phyloP scores from a whole-genome alignment of 1,140 invertebrate species.

The Thaumatotibia leucotreta region DNA sequence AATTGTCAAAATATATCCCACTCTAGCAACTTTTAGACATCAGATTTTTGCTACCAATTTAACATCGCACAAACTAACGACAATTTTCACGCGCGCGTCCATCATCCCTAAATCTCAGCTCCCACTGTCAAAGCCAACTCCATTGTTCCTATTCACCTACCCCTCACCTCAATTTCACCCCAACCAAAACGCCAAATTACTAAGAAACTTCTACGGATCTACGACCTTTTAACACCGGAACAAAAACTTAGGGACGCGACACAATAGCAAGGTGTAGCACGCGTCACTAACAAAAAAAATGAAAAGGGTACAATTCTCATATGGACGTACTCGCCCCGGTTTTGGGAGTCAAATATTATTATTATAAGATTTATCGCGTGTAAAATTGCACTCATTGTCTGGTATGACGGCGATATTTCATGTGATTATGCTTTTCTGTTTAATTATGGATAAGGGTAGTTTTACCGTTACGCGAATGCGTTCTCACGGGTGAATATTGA shows the following conservation, averaged over 20 bases:
- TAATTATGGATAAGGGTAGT: neutral
- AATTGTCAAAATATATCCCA: too few species aligned
- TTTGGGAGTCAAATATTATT: conserved; percentile 15
- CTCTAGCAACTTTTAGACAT: too few species aligned
- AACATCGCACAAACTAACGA: neutral
- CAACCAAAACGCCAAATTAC: neutral
- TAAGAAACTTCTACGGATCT: neutral
- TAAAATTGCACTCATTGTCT: conserved; percentile 14
- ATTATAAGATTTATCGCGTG: conserved; percentile 14
- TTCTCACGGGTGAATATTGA: conserved; percentile 1
- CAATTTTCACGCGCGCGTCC: neutral
- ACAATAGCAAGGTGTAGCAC: neutral
- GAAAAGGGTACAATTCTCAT: neutral
- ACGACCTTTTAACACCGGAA: neutral
- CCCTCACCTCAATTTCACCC: neutral
- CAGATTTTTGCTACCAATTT: neutral
- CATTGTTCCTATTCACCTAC: neutral
- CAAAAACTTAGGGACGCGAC: neutral
- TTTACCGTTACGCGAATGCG: neutral
- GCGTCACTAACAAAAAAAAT: neutral
- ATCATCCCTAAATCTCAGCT: neutral
- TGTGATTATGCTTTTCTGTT: conserved; percentile 2
- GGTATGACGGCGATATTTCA: conserved; percentile 12
- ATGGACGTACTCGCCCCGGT: neutral
- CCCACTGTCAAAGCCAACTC: neutral